Evolutionary conservation across 2,797 vertebrate species (phyloP).

Genomic region (Poecilia wingei): DNA sequence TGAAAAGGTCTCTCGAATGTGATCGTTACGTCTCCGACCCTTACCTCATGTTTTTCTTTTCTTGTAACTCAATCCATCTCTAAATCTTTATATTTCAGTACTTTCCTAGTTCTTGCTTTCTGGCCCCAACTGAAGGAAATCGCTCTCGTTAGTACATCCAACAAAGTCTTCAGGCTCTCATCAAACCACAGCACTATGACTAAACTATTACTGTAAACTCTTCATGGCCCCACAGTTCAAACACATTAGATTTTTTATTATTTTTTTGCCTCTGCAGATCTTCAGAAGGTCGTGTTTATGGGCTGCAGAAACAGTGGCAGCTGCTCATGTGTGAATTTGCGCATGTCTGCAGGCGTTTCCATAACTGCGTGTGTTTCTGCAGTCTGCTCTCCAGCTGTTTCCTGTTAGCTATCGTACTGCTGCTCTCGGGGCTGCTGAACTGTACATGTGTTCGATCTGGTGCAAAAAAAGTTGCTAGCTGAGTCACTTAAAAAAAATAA

Average conservation of each 20-base stretch:
- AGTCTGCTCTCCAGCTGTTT: constrained; percentile 81
- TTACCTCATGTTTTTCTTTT: neutral
- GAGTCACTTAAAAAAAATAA: constrained; percentile 59
- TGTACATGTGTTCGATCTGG: constrained; percentile 23
- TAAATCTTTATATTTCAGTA: neutral
- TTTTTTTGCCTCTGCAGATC: constrained; percentile 26
- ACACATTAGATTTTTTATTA: constrained; percentile 23
- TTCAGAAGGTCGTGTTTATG: constrained; percentile 57
- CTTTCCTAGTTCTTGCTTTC: constrained; percentile 2
- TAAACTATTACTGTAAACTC: constrained; percentile 16
- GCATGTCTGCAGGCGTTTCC: constrained; percentile 63
- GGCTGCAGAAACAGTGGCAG: constrained; percentile 69
- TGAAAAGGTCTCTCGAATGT: neutral
- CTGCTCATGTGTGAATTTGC: constrained; percentile 65
- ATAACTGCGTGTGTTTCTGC: constrained; percentile 51
- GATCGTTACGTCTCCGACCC: neutral
- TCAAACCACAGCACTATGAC: constrained; percentile 22
- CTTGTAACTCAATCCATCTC: neutral
- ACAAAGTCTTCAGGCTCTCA: constrained; percentile 33
- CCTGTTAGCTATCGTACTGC: constrained; percentile 77
- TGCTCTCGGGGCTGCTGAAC: constrained; percentile 70
- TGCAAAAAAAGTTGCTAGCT: constrained; percentile 64
- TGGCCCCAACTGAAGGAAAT: constrained; percentile 19
- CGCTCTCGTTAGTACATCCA: constrained; percentile 10
- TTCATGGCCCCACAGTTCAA: constrained; percentile 19